Evolutionary conservation across 2,888 invertebrate genomes (phyloP).

Genomic region (Vandiemenella viatica): DNA sequence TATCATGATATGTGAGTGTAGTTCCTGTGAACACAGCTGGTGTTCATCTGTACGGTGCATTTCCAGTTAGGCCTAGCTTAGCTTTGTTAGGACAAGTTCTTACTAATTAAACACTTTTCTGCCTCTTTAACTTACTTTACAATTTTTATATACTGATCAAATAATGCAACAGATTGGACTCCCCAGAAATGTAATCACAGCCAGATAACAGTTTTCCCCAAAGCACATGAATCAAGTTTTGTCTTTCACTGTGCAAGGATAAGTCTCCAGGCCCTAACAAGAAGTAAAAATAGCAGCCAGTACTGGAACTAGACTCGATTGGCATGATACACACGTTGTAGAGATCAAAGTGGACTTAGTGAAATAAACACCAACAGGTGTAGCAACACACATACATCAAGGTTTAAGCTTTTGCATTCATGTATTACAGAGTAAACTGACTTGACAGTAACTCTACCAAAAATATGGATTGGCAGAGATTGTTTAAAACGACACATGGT

Average conservation of each 20-base stretch:
- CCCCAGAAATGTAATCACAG: constrained; percentile 34
- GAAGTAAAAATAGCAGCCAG: constrained; percentile 5
- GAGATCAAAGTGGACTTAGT: constrained; percentile 10
- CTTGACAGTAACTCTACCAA: no score
- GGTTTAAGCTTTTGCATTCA: no score
- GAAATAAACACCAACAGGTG: no score
- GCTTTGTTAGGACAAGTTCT: not conserved
- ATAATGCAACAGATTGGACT: constrained; percentile 26
- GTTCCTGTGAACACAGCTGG: not conserved
- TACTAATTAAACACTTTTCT: no score
- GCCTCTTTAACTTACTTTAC: not conserved
- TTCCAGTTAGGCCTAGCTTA: constrained; percentile 3
- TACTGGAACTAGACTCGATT: constrained; percentile 7
- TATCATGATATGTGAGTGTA: constrained; percentile 6
- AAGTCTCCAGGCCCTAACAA: constrained; percentile 15
- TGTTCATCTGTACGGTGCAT: not conserved
- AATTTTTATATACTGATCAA: no score
- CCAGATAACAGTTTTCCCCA: constrained; percentile 29
- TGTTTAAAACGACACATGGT: no score
- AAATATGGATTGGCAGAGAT: no score
- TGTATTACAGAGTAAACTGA: no score
- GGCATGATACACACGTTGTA: constrained; percentile 6
- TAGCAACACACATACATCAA: no score
- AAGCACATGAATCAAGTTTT: constrained; percentile 12
- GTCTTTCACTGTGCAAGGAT: constrained; percentile 13